phyloP scores from a whole-genome alignment of 2,113 vertebrate genomes.

The Sinocyclocheilus anophthalmus region DNA sequence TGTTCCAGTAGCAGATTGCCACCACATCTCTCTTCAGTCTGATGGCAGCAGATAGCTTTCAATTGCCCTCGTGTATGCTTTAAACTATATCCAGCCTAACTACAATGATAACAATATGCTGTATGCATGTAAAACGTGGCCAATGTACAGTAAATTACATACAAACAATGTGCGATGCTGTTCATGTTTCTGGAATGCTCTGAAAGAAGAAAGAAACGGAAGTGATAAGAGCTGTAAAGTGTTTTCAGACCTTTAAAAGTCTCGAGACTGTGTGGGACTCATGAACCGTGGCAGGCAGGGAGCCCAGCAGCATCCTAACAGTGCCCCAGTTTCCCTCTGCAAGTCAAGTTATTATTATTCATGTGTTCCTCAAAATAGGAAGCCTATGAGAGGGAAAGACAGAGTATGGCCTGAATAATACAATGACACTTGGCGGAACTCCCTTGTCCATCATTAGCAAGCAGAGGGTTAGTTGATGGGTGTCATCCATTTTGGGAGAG shows the following conservation, averaged over 20 bases:
- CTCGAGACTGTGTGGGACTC: neutral
- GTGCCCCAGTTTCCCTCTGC: conserved; percentile 40
- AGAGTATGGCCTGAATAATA: conserved; percentile 22
- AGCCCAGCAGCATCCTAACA: conserved; percentile 28
- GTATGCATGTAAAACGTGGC: neutral
- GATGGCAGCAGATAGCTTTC: neutral
- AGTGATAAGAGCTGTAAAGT: conserved; percentile 4
- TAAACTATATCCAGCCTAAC: neutral
- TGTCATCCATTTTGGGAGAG: neutral
- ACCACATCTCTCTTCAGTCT: conserved; percentile 4
- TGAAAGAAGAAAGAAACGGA: neutral
- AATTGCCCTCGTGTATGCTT: neutral
- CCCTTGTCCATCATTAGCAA: conserved; percentile 22
- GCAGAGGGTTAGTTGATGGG: conserved; percentile 6
- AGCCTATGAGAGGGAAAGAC: conserved; percentile 8
- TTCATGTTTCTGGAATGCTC: neutral
- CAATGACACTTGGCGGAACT: neutral
- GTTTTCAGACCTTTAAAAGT: conserved; percentile 18
- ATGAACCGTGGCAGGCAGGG: conserved; percentile 28
- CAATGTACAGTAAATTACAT: neutral
- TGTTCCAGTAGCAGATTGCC: neutral
- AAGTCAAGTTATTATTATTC: conserved; percentile 38
- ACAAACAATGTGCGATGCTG: neutral
- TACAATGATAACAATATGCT: neutral
- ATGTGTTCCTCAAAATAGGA: conserved; percentile 38